These are phyloP conservation scores for Lithobates sylvaticus DNA, from an alignment of 2,797 vertebrate genomes.

Conservation along the genomic window DNA sequence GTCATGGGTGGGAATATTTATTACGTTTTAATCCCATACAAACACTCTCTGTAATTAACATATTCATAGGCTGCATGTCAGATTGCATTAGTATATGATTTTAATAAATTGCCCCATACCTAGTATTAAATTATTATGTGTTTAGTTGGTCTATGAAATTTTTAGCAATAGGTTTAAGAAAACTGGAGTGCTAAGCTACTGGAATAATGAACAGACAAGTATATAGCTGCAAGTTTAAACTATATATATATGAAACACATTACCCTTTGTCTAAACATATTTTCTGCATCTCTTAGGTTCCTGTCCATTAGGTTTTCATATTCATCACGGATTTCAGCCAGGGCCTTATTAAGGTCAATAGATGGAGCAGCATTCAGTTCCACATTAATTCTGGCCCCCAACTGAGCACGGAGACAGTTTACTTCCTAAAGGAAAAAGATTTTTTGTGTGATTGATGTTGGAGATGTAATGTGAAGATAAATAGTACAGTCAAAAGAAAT, in stretches of 20 bases:
- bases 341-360: constrained; percentile 63
- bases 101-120: too few relatives aligned
- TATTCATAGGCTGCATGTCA: too few relatives aligned
- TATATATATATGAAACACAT: background rate
- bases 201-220: background rate
- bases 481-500: too few relatives aligned
- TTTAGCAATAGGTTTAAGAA: too few relatives aligned
- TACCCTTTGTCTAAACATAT: constrained; percentile 68
- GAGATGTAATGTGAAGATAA: background rate
- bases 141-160: background rate
- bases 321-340: constrained; percentile 65
- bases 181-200: too few relatives aligned
- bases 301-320: constrained; percentile 68
- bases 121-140: too few relatives aligned
- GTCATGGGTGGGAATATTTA: too few relatives aligned
- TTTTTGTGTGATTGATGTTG: background rate
- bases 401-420: constrained; percentile 20
- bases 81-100: too few relatives aligned
- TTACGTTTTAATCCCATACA: too few relatives aligned
- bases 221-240: background rate
- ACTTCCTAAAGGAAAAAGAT: constrained; percentile 8
- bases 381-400: constrained; percentile 67
- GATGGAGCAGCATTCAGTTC: constrained; percentile 65
- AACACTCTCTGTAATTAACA: too few relatives aligned
- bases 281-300: constrained; percentile 66